Evolutionary conservation across 1,140 invertebrate genomes (phyloP).

Genomic region (Bacillus rossius): DNA sequence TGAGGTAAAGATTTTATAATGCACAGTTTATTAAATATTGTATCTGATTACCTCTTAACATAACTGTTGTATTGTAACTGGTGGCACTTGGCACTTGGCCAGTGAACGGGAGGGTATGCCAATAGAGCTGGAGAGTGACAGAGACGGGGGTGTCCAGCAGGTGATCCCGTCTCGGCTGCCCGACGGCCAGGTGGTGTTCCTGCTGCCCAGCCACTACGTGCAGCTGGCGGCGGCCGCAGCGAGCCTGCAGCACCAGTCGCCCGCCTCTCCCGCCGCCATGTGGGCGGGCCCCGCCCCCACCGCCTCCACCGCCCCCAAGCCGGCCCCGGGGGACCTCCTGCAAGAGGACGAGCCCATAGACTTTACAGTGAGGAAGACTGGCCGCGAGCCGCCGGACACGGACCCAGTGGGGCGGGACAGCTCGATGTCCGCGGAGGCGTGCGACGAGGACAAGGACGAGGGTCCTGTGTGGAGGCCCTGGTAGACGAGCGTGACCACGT

Average conservation of each 20-base stretch:
- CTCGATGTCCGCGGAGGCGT: neutral
- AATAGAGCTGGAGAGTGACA: too few relatives aligned
- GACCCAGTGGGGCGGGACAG: neutral
- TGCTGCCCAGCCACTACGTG: conserved; percentile 50
- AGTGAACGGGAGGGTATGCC: too few relatives aligned
- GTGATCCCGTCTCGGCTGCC: conserved; percentile 33
- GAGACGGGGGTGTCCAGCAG: neutral
- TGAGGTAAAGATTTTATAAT: too few relatives aligned
- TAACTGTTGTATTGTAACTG: too few relatives aligned
- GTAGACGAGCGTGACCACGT: too few relatives aligned
- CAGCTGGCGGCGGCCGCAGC: conserved; percentile 44
- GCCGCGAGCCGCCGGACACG: neutral
- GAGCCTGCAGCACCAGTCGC: conserved; percentile 9
- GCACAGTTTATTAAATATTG: too few relatives aligned
- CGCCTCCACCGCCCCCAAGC: neutral
- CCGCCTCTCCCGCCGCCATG: neutral
- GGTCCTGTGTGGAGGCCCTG: conserved; percentile 8
- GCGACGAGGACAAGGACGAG: conserved; percentile 6
- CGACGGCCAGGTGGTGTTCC: conserved; percentile 51
- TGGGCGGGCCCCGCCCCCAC: neutral
- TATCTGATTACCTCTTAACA: too few relatives aligned
- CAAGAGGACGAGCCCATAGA: conserved; percentile 9
- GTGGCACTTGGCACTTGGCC: too few relatives aligned
- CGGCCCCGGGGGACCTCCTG: neutral
- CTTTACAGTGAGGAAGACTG: conserved; percentile 3